These are phyloP conservation scores for Sinocyclocheilus anshuiensis DNA, from an alignment of 2,113 vertebrate species.

Conservation along the genomic window DNA sequence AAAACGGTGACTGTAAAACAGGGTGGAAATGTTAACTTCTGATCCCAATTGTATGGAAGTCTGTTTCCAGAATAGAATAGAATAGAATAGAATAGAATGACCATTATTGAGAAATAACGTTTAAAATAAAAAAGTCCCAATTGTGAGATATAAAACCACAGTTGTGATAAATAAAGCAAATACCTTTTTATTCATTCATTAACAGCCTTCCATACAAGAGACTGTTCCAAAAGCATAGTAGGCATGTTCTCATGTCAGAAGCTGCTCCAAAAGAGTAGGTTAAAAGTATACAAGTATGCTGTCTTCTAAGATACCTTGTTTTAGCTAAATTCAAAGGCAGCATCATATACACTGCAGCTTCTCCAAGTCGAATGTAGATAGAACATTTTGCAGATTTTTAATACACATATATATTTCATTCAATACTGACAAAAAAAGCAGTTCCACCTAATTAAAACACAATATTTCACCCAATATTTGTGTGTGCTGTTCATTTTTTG, in stretches of 20 bases:
- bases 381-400: neutral
- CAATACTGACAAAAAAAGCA: neutral
- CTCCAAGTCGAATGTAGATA: neutral
- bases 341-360: neutral
- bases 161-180: neutral
- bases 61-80: neutral
- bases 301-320: neutral
- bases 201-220: neutral
- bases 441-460: neutral
- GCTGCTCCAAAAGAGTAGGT: neutral
- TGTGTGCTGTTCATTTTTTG: neutral
- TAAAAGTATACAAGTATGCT: neutral
- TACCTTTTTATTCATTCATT: neutral
- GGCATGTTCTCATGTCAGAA: neutral
- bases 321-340: neutral
- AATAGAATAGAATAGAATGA: neutral
- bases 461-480: neutral
- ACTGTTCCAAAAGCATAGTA: neutral
- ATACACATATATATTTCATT: neutral
- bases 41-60: neutral
- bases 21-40: neutral
- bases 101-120: neutral
- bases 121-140: neutral
- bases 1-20: neutral
- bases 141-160: neutral